Evolutionary conservation across 2,797 vertebrate species (phyloP).

Genomic region (Benthosema pterotum): DNA sequence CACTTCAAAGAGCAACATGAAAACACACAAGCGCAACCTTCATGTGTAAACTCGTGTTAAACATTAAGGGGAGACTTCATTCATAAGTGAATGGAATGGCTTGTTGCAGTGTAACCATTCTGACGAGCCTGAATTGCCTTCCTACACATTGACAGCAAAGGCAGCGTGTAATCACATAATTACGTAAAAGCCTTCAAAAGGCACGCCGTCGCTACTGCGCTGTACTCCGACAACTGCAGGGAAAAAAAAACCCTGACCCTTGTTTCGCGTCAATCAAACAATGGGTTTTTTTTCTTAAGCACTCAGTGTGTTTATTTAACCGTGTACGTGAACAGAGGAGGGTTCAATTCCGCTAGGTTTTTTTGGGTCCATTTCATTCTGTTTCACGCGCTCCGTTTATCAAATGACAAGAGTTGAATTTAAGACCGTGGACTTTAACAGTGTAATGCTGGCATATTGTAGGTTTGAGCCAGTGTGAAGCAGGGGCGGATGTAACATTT

Average conservation of each 20-base stretch:
- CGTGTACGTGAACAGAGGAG: no score
- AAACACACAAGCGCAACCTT: conserved; percentile 42
- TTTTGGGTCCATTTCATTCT: no score
- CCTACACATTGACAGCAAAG: conserved; percentile 51
- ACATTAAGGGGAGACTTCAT: conserved; percentile 43
- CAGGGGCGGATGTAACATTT: no score
- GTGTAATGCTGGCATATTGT: no score
- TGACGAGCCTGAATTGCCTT: conserved; percentile 23
- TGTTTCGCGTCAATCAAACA: not conserved
- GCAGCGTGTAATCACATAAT: conserved; percentile 28
- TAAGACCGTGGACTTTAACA: no score
- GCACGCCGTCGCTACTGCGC: no score
- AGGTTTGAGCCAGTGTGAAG: not conserved
- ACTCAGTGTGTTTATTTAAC: no score
- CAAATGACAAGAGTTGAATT: no score
- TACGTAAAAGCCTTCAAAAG: not conserved
- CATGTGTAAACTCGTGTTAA: conserved; percentile 60
- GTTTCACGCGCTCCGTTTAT: no score
- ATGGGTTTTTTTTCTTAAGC: no score
- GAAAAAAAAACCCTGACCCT: not conserved
- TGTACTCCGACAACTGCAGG: not conserved
- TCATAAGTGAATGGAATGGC: conserved; percentile 46
- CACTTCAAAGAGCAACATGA: conserved; percentile 21
- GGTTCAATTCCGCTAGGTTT: no score
- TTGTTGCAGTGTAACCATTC: conserved; percentile 22